A percentile compares a stretch with the other conserved stretches of the same genome.
phyloP scores from a whole-genome alignment of 2,797 vertebrate species.

The Hippoglossus hippoglossus region DNA sequence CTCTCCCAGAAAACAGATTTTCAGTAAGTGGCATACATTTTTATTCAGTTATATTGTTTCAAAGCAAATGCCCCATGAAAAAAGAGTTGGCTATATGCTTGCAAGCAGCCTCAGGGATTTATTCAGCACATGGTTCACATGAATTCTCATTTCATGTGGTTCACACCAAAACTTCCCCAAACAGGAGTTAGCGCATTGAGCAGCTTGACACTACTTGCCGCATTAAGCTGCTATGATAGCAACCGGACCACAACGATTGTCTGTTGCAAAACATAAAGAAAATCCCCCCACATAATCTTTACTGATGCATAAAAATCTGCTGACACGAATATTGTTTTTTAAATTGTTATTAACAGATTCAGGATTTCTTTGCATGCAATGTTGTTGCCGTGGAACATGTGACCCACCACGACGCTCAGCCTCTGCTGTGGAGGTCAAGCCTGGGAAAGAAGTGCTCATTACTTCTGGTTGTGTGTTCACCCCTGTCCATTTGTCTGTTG shows the following conservation, averaged over 20 bases:
- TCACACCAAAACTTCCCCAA: background rate
- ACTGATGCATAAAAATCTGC: background rate
- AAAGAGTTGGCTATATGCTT: conserved; percentile 17
- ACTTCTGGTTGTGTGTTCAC: too few relatives aligned
- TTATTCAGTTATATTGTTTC: conserved; percentile 37
- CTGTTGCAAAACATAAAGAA: background rate
- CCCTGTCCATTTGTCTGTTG: too few relatives aligned
- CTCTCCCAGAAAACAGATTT: conserved; percentile 49
- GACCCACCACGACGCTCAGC: background rate
- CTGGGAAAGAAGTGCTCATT: background rate
- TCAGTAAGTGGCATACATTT: conserved; percentile 26
- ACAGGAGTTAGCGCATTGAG: background rate
- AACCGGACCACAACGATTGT: too few relatives aligned
- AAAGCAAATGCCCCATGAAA: conserved; percentile 25
- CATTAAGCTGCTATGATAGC: background rate
- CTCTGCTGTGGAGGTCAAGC: background rate
- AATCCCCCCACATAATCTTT: background rate
- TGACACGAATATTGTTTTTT: too few relatives aligned
- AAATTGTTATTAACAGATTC: background rate
- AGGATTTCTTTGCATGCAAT: background rate
- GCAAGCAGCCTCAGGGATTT: background rate
- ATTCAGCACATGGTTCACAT: background rate
- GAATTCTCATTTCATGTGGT: background rate
- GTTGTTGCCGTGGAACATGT: background rate
- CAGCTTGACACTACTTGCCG: background rate